These are phyloP conservation scores for Sylvilagus bachmani DNA, from an alignment of 2,113 vertebrate species.

Conservation along the genomic window DNA sequence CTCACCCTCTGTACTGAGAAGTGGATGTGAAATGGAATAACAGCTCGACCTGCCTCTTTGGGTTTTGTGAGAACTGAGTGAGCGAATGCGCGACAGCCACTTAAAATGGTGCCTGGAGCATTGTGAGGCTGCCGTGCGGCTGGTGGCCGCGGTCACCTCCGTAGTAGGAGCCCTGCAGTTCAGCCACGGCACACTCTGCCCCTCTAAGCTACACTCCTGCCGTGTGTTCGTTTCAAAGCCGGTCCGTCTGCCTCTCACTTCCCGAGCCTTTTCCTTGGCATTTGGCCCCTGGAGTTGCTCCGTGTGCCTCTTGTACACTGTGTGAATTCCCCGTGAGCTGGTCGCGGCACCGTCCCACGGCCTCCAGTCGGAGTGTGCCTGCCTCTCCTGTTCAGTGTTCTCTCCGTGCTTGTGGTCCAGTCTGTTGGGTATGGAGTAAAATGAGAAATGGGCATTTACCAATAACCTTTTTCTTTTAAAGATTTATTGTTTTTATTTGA, in stretches of 20 bases:
- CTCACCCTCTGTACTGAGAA: neutral
- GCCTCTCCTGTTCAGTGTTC: neutral
- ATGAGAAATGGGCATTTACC: neutral
- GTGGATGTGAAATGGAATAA: neutral
- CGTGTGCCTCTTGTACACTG: fast-evolving
- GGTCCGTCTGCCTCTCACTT: neutral
- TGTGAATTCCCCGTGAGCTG: too few relatives aligned
- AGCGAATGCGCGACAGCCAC: fast-evolving
- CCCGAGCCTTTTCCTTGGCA: neutral
- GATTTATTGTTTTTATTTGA: too few relatives aligned
- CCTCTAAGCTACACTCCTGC: neutral
- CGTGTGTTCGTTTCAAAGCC: neutral
- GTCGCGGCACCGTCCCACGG: neutral
- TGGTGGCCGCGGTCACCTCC: neutral
- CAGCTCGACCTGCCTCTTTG: neutral
- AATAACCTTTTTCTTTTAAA: too few relatives aligned
- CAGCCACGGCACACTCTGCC: neutral
- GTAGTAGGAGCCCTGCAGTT: neutral
- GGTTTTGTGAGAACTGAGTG: neutral
- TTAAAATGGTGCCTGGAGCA: neutral
- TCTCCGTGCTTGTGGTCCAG: neutral
- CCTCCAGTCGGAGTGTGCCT: fast-evolving
- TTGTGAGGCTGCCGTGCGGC: neutral
- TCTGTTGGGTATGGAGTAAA: neutral
- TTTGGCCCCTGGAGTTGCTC: neutral